Base-by-base conservation (phyloP, 2,113 vertebrate genomes). In the Cettia cetti region DNA sequence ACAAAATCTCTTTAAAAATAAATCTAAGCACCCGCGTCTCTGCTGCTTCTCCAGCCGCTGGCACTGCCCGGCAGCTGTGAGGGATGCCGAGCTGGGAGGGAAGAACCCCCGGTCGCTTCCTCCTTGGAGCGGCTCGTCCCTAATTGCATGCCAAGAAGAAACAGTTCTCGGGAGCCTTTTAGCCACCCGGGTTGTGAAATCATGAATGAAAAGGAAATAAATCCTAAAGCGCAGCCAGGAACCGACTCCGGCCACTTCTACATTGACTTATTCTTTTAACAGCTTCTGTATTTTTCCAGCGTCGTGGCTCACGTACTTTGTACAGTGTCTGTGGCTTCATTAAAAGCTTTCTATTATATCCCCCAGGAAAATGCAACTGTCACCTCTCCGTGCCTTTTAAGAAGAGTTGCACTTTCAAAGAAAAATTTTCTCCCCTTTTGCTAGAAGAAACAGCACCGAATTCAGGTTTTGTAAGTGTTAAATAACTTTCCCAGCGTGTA, bases 401-500 rank as follows among this genome's bases (percentile, higher is more conserved):
- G 95, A 97, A 96, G 97, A 98, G 97, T 98, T 97, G 95, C 96
- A 97, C 96, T 98, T 98, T 97, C 92, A 76, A 96, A 97, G 95
- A 97, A 96, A 78, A 96, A 89, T 91, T 93, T 93, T 57, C 90
- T 83, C 90, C 89, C 92, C 44, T 93, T 92, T 93, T 84, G 90
- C 90, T 92, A 84, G 90, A 94, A 97, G 97, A 95, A 97, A 76
- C 94, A 63, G 89, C 89, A 30, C 74, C 53, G 96, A 96, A 97
- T 96, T 87, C 95, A 82, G 97, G 97, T 97, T 97, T 97, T 96
- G 95, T 97, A 98, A 98, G 98, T 97, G 98, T 98, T 98, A 98
- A 98, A 98, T 98, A 98, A 98, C 98, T 98, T 98, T 98, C 98
- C 91, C 98, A 98, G 98, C 98, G 89, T 98, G 98, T 96, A 97